Evolutionary conservation across 1,140 invertebrate species (phyloP).

Genomic region (Papilio polytes): DNA sequence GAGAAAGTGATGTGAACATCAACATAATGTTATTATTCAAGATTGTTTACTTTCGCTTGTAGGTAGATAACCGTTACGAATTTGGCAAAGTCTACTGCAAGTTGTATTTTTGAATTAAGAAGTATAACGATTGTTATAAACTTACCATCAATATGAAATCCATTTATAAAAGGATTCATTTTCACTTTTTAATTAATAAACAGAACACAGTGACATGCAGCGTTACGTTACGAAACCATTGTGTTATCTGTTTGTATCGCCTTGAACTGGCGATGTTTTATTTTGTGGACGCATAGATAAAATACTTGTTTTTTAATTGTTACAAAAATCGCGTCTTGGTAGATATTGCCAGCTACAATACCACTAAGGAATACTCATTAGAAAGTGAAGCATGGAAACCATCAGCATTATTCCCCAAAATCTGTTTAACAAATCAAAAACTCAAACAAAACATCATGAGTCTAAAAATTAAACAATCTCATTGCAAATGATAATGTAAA

Average conservation of each 20-base stretch:
- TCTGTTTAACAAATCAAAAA: no score
- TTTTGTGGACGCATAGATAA: conserved; percentile 23
- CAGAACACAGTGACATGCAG: neutral
- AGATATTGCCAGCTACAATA: conserved; percentile 2
- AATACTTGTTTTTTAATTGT: conserved; percentile 26
- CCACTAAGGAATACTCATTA: no score
- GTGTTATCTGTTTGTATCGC: conserved; percentile 31
- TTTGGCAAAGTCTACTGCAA: neutral
- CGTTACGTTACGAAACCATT: conserved; percentile 25
- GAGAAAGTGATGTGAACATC: neutral
- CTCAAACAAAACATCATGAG: no score
- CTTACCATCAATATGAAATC: conserved; percentile 61
- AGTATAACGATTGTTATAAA: neutral
- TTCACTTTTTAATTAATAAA: conserved; percentile 32
- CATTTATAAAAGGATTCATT: conserved; percentile 67
- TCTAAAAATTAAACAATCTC: neutral
- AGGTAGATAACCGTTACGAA: neutral
- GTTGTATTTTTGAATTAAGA: neutral
- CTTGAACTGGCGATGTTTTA: conserved; percentile 28
- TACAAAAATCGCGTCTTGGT: neutral
- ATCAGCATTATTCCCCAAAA: no score
- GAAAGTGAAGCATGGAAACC: no score
- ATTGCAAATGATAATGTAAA: neutral
- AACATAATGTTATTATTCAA: neutral
- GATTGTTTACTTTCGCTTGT: conserved; percentile 5